Conservation (phyloP, 2,888 invertebrate genomes). For the Brenthis hecate region DNA sequence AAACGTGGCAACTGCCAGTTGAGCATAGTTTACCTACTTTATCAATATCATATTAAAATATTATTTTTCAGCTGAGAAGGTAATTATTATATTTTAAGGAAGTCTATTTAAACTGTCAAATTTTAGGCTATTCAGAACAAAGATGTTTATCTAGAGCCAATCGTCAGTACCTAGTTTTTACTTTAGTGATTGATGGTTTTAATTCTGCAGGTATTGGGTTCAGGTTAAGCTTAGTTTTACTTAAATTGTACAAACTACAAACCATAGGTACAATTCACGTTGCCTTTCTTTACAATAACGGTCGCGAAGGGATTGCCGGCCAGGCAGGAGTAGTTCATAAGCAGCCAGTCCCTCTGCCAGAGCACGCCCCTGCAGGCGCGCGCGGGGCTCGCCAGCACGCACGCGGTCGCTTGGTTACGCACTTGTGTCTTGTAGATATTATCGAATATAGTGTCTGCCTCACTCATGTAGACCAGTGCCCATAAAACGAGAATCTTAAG, state of each 20-base stretch:
- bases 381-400: slow-evolving; percentile 18
- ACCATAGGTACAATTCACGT: slow-evolving; percentile 28
- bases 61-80: no score
- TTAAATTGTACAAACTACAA: slow-evolving; percentile 6
- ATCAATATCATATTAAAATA: no score
- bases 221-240: not conserved
- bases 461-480: slow-evolving; percentile 14
- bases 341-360: slow-evolving; percentile 39
- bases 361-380: slow-evolving; percentile 38
- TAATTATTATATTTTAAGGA: no score
- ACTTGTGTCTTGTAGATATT: slow-evolving; percentile 23
- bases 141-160: no score
- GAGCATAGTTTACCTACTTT: no score
- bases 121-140: not conserved
- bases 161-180: no score
- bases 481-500: slow-evolving; percentile 20
- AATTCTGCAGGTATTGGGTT: no score
- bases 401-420: slow-evolving; percentile 34
- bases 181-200: no score
- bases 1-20: no score
- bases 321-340: slow-evolving; percentile 38
- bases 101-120: not conserved
- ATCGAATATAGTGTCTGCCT: slow-evolving; percentile 28
- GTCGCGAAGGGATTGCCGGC: not conserved
- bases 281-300: slow-evolving; percentile 26